Conservation (phyloP, 1,140 invertebrate species). For the Agrilus planipennis region DNA sequence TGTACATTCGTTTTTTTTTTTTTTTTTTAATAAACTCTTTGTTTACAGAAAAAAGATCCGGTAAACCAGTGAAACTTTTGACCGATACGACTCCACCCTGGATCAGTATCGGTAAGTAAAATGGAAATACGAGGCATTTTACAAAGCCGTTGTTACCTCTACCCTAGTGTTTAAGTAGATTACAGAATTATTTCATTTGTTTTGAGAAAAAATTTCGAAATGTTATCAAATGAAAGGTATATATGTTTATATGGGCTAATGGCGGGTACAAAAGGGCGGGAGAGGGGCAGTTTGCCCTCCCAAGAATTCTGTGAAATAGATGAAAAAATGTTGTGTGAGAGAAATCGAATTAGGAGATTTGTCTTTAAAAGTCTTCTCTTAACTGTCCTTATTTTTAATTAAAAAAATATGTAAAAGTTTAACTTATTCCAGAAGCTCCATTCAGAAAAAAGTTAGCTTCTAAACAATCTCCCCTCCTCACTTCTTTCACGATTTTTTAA, state of each 20-base stretch:
- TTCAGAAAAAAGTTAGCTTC: too few species aligned
- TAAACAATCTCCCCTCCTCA: too few species aligned
- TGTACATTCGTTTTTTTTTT: neutral
- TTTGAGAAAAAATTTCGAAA: neutral
- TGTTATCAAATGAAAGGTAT: neutral
- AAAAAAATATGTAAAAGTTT: too few species aligned
- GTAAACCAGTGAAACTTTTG: constrained; percentile 12
- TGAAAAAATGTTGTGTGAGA: too few species aligned
- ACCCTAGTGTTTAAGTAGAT: neutral
- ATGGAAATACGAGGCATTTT: neutral
- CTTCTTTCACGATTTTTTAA: too few species aligned
- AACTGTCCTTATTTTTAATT: too few species aligned
- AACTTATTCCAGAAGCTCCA: too few species aligned
- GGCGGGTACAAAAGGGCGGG: neutral
- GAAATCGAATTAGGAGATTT: too few species aligned
- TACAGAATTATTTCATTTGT: neutral
- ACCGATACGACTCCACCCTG: constrained; percentile 19
- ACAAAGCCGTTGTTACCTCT: constrained; percentile 1
- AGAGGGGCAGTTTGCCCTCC: too few species aligned
- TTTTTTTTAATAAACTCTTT: neutral
- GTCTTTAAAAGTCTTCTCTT: too few species aligned
- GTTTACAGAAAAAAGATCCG: neutral
- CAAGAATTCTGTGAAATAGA: too few species aligned
- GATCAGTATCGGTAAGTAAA: constrained; percentile 13
- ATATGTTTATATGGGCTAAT: neutral